Percentiles rank a stretch among this genome's conserved stretches.
These are phyloP conservation scores for Yoshiicerus persimilis DNA, from an alignment of 1,140 invertebrate genomes.

Conservation along the genomic window DNA sequence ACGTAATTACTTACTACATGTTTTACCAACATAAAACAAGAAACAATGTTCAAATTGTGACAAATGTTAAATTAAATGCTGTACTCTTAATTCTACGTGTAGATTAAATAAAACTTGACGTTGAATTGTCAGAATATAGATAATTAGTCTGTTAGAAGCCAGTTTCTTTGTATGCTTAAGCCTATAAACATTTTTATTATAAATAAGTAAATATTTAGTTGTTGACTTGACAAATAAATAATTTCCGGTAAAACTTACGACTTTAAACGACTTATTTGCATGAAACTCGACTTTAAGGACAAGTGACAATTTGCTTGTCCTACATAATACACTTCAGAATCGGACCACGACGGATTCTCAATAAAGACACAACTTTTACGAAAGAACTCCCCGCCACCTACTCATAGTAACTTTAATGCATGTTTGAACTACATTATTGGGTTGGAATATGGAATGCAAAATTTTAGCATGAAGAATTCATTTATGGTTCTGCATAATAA, in stretches of 20 bases:
- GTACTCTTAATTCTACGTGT: not conserved
- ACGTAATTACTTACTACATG: not conserved
- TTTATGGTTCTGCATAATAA: not conserved
- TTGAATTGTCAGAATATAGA: not conserved
- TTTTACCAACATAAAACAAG: not conserved
- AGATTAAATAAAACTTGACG: not conserved
- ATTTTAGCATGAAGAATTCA: not conserved
- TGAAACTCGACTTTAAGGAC: not conserved
- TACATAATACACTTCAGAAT: not conserved
- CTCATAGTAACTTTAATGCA: not conserved
- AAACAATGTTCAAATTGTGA: not conserved
- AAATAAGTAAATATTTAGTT: not conserved
- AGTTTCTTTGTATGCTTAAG: not conserved
- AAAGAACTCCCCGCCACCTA: not conserved
- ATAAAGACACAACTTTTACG: not conserved
- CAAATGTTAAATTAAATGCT: not conserved
- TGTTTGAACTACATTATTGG: not conserved
- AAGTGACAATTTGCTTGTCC: not conserved
- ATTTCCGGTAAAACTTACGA: not conserved
- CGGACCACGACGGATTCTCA: not conserved
- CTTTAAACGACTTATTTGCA: not conserved
- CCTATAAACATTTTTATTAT: not conserved
- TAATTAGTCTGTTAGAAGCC: not conserved
- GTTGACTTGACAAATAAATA: constrained; percentile 37
- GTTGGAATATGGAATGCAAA: not conserved